phyloP scores from a whole-genome alignment of 2,888 invertebrate genomes.

The Holacanthella duospinosa region DNA sequence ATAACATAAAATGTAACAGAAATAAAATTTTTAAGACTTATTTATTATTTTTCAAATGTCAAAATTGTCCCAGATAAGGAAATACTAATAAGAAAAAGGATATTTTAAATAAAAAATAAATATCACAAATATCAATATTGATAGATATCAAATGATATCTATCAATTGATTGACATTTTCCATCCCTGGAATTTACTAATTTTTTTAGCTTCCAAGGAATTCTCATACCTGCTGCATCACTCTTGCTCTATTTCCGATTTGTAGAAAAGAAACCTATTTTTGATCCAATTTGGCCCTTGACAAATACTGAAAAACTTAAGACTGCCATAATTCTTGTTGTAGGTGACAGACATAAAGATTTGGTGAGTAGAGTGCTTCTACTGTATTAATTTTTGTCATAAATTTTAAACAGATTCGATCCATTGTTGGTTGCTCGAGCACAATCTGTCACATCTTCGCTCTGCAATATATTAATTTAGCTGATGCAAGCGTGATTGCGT shows the following conservation, averaged over 20 bases:
- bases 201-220: slow-evolving; percentile 22
- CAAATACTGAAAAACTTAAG: neutral
- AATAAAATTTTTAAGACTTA: too few relatives aligned
- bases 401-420: slow-evolving; percentile 20
- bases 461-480: slow-evolving; percentile 25
- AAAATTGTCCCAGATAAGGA: too few relatives aligned
- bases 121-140: neutral
- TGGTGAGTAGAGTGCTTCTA: too few relatives aligned
- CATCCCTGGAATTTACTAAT: neutral
- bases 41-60: too few relatives aligned
- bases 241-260: slow-evolving; percentile 19
- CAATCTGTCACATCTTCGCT: slow-evolving; percentile 25
- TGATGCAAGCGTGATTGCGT: slow-evolving; percentile 20
- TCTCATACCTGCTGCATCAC: slow-evolving; percentile 21
- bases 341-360: neutral
- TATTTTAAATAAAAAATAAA: neutral
- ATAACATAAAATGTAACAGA: too few relatives aligned
- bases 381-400: neutral
- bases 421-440: slow-evolving; percentile 22
- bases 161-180: too few relatives aligned
- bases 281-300: neutral
- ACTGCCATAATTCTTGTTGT: slow-evolving; percentile 1
- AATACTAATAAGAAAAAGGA: neutral
- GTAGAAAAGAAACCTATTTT: neutral
- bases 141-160: too few relatives aligned